Base-by-base conservation (phyloP, 2,888 invertebrate genomes). In the Microctonus hyperodae region DNA sequence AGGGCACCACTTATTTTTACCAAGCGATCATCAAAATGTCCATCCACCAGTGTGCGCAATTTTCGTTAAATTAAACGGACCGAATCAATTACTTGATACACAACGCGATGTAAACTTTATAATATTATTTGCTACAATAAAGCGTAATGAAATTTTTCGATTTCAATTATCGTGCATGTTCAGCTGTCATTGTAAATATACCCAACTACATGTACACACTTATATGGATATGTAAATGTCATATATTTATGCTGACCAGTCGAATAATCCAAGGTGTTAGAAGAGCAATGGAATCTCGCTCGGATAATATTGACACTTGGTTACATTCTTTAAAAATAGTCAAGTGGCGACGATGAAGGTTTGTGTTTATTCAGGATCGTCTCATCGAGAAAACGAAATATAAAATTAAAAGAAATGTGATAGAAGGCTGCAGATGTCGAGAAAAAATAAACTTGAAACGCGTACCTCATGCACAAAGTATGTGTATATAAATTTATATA, bases 21-120 rank as follows among this genome's bases (percentile, higher is more conserved):
- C 74, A 70, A 63, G 67, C 76, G 73, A 76, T 78, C 76, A 73
- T 75, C 75, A 73, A 73, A 76, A 73, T 78, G 77, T 78, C 76
- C 75, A 75, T 75, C 73, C 69, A 64, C 66, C 65, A 65, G 63
- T 37, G 51, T 57, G 74, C 73, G 78, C 77, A 81, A 81, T 81
- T 81, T 81, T 77, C 79, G 78, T 79, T 76, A 80, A 81, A 81
- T 81, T 81, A 81, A 82, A 79, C 80, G 81, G 73, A 72, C 78
- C 78, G 78, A 81, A 81, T 82, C 80, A 81, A 82, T 82, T 81
- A 80, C 79, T 61, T 68, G 62, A 70, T 72, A 20, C 56, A 61
- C 33, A 31, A 10, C 25, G 25, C 51, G 25, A 51, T 5, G 28
- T 51, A 25, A 51, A 51, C 25, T 44, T 16, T 7, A 44, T 16